These are phyloP conservation scores for Ceratosolen fusciceps DNA, from an alignment of 1,140 invertebrate species.

Conservation along the genomic window DNA sequence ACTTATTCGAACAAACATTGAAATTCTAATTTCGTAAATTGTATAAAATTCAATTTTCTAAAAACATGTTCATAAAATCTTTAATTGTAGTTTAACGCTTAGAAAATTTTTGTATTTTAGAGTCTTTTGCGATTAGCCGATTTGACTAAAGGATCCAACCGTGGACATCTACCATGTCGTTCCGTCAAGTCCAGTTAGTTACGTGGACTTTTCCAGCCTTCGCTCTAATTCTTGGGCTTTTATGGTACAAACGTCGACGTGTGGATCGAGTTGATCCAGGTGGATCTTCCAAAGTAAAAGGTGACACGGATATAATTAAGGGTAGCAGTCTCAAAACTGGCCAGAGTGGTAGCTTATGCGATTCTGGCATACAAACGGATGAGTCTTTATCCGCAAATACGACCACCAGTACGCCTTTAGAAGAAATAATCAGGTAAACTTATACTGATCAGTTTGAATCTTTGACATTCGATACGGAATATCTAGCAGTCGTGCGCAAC, in stretches of 20 bases:
- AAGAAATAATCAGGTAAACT: slow-evolving; percentile 31
- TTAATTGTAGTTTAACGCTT: no score
- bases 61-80: no score
- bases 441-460: no score
- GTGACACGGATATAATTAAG: slow-evolving; percentile 36
- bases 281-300: slow-evolving; percentile 54
- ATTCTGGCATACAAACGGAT: slow-evolving; percentile 57
- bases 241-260: slow-evolving; percentile 71
- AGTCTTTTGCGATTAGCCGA: slow-evolving; percentile 24
- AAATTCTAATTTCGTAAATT: no score
- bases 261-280: slow-evolving; percentile 70
- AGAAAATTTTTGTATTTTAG: slow-evolving; percentile 8
- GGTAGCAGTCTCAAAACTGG: neutral
- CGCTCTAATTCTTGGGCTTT: slow-evolving; percentile 66
- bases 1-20: no score
- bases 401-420: slow-evolving; percentile 19
- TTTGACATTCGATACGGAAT: no score
- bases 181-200: slow-evolving; percentile 59
- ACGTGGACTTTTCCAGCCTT: slow-evolving; percentile 70
- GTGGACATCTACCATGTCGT: slow-evolving; percentile 66
- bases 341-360: slow-evolving; percentile 46
- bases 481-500: no score
- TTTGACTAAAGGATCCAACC: slow-evolving; percentile 54
- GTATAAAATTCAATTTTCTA: no score
- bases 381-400: slow-evolving; percentile 52